These are phyloP conservation scores for Gila orcuttii DNA, from an alignment of 2,113 vertebrate genomes.

Conservation along the genomic window DNA sequence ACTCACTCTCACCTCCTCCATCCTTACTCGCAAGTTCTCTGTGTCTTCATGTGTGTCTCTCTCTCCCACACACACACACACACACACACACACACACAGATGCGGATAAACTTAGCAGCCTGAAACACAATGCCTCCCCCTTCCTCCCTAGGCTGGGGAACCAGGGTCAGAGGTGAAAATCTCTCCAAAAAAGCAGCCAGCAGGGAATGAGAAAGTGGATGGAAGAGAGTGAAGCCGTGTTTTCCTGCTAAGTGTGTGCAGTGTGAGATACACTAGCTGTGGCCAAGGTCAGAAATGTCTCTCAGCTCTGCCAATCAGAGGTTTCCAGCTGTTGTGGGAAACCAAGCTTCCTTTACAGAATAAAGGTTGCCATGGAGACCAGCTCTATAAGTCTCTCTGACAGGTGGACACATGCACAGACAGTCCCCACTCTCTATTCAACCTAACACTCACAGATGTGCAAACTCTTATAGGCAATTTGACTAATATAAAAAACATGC, in stretches of 20 bases:
- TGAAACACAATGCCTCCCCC: constrained; percentile 53
- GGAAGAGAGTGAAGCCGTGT: constrained; percentile 14
- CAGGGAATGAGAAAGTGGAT: constrained; percentile 53
- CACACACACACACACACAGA: constrained; percentile 35
- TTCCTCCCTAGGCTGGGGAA: constrained; percentile 47
- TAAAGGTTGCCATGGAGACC: constrained; percentile 67
- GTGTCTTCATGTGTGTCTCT: constrained; percentile 17
- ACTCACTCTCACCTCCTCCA: constrained; percentile 38
- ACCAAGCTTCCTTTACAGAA: constrained; percentile 61
- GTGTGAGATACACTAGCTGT: constrained; percentile 24
- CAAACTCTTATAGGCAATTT: neutral
- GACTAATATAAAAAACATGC: neutral
- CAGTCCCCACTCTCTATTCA: constrained; percentile 5
- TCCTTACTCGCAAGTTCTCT: constrained; percentile 65
- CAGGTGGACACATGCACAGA: constrained; percentile 37
- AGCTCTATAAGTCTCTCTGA: constrained; percentile 56
- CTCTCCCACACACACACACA: constrained; percentile 13
- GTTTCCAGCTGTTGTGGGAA: constrained; percentile 62
- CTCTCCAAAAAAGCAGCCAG: constrained; percentile 69
- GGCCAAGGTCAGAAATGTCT: constrained; percentile 62
- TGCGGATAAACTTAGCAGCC: constrained; percentile 52
- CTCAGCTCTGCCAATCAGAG: constrained; percentile 63
- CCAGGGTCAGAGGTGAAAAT: constrained; percentile 75
- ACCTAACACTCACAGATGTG: neutral
- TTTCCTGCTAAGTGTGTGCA: constrained; percentile 15